Evolutionary conservation across 2,113 vertebrate genomes (phyloP), one percentile per base, ranked within the genome.

Genomic region (Ellobius talpinus): DNA sequence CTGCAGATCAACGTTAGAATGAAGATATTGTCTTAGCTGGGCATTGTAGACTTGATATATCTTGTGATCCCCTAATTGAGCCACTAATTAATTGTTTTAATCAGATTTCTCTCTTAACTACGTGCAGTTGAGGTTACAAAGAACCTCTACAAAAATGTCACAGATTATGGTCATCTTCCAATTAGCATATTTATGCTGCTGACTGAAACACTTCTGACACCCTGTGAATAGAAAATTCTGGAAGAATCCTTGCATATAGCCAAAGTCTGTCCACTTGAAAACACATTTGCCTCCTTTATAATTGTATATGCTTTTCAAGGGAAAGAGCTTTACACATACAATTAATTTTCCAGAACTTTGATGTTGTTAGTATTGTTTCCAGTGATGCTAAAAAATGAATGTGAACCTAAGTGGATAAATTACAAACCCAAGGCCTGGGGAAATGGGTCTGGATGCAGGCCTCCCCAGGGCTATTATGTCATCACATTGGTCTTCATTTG

Each of bases 121-220:
- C n/a, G 68, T 77, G 94, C 7, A 94, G 76, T 93, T 93, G 88
- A 91, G 70, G 86, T 97, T 94, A 86, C 85, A 94, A 65, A 42
- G 96, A 95, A 90, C 81, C 85, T 93, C 90, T 91, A 78, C 79
- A 88, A 97, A 93, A 95, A 84, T 92, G 85, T 79, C 78, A 96
- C 61, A 92, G 90, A 96, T 89, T 96, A 90, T 95, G 90, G 90
- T 96, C 94, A 95, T 97, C 95, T 96, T 92, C 94, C 92, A 97
- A 93, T 97, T 97, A 97, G 82, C 96, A 96, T 97, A 96, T 98
- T 97, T 97, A 95, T 94, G 95, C 96, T 95, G 94, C 94, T 95
- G 87, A 84, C 92, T 96, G 76, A 95, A 95, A 96, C 91, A 95
- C 94, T 97, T 97, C 89, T 97, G 96, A 98, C 96, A 97, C 95